Base-by-base conservation (phyloP, 2,888 invertebrate species). In the Drosophila merina region DNA sequence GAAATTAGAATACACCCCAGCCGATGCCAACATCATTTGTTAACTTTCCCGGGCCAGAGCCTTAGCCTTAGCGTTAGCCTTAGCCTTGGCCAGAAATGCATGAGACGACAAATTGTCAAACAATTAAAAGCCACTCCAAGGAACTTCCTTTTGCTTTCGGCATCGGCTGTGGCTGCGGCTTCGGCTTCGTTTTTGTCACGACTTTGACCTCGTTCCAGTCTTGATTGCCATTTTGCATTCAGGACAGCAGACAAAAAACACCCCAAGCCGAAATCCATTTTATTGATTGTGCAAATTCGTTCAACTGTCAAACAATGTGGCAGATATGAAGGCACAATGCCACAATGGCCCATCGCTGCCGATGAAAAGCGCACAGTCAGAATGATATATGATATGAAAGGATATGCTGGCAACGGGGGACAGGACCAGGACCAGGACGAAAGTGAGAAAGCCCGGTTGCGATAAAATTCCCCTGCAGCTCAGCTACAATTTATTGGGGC, bases 261-360 rank as follows among this genome's bases (percentile, higher is more conserved):
- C 44, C 44, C 56, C 36, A 47, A 58, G 52, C 40, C 50, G 49
- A 74, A 85, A 74, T 67, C 64, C 79, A 69, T 55, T 79, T 74
- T 87, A 87, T 82, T 82, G 81, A 87, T 85, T 82, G 82, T 58
- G 45, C 51, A 68, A 79, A 73, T 68, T 63, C 68, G 71, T 72
- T 86, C 63, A 68, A 73, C 72, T 74, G 82, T 74, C 82, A 74
- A 81, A 74, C 67, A 72, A 78, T 69, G 64, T 57, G 59, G 50
- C 67, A 82, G 66, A 81, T 66, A 78, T 73, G 69, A 84, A 54
- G 67, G 52, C 59, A 64, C 59, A 68, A 56, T 62, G 33, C 54
- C 54, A 44, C 31, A 42, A 68, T 33, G 20, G 28, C 58, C 42
- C 9, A 14, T 42, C n/a, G 12, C 9, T 31, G 38, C 6, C n/a